Evolutionary conservation across 2,888 invertebrate genomes (phyloP).

Genomic region (Brenthis ino): DNA sequence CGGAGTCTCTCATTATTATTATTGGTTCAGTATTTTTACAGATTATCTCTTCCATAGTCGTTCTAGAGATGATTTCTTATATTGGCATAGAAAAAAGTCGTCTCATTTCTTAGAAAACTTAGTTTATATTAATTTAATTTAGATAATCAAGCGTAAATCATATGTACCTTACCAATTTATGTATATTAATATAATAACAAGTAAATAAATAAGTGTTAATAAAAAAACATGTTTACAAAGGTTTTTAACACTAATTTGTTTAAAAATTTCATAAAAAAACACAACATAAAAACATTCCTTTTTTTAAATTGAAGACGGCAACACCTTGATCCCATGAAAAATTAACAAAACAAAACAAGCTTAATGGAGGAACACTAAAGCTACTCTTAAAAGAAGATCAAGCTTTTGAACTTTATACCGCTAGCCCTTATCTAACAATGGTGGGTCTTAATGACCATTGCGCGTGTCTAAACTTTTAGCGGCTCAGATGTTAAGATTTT

Average conservation of each 20-base stretch:
- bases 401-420: conserved; percentile 9
- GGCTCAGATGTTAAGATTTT: conserved; percentile 44
- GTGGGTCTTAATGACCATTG: conserved; percentile 34
- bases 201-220: no score
- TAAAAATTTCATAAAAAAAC: not conserved
- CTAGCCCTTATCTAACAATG: conserved; percentile 15
- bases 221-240: no score
- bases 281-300: not conserved
- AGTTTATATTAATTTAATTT: no score
- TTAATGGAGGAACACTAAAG: conserved; percentile 15
- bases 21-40: no score
- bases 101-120: no score
- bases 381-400: conserved; percentile 17
- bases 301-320: not conserved
- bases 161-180: no score
- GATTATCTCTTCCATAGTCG: no score
- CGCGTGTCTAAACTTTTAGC: conserved; percentile 50
- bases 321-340: conserved; percentile 2
- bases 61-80: no score
- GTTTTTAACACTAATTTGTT: not conserved
- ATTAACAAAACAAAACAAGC: conserved; percentile 10
- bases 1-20: no score
- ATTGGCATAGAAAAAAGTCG: no score
- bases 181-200: not conserved
- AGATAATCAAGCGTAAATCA: no score